These are phyloP conservation scores for Ashinkailepas kermadecensis DNA, from an alignment of 2,888 invertebrate genomes.

Conservation along the genomic window DNA sequence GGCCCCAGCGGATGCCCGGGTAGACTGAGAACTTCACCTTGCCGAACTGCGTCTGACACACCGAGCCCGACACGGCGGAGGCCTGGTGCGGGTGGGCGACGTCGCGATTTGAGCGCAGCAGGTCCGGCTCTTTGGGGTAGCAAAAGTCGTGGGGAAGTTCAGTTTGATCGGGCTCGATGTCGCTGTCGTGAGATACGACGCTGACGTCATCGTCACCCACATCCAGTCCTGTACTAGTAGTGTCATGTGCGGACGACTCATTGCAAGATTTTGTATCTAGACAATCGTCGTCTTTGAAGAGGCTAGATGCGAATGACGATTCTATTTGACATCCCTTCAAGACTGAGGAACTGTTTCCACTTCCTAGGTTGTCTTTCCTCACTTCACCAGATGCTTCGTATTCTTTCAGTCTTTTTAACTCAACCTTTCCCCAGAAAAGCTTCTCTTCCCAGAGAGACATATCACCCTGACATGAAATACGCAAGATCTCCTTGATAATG, in stretches of 20 bases:
- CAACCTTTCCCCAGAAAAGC: background rate
- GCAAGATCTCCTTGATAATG: background rate
- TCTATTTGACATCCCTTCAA: too few relatives aligned
- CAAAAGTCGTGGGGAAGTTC: background rate
- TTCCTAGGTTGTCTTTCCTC: too few relatives aligned
- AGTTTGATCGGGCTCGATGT: background rate
- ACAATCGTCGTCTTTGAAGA: too few relatives aligned
- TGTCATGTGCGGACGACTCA: too few relatives aligned
- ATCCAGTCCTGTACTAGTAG: background rate
- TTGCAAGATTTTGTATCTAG: too few relatives aligned
- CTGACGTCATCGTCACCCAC: background rate
- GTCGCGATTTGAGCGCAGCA: constrained; percentile 6
- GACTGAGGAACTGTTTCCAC: too few relatives aligned
- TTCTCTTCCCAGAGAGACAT: background rate
- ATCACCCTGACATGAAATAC: background rate
- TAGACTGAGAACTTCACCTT: constrained; percentile 13
- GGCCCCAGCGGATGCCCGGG: constrained; percentile 12
- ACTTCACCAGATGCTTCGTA: too few relatives aligned
- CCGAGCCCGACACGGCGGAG: background rate
- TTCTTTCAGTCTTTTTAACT: background rate
- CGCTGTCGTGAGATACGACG: background rate
- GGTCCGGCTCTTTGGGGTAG: background rate
- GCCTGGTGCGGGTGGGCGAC: constrained; percentile 6
- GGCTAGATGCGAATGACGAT: too few relatives aligned
- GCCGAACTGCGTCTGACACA: constrained; percentile 9